These are phyloP conservation scores for Harpagoxenus sublaevis DNA, from an alignment of 2,888 invertebrate genomes.

Conservation along the genomic window DNA sequence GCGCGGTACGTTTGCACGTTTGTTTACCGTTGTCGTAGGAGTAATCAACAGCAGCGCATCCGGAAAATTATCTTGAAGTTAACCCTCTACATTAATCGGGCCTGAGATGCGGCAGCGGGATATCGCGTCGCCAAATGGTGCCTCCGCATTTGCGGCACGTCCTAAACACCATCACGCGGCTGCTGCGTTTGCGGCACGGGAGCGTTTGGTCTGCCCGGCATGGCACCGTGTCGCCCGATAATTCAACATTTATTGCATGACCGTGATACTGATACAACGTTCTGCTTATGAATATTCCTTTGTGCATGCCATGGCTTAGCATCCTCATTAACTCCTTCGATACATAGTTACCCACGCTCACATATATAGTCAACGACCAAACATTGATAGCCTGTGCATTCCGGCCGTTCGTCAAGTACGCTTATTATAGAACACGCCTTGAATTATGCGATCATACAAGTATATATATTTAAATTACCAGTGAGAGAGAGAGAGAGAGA, in stretches of 20 bases:
- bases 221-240: constrained; percentile 21
- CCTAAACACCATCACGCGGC: neutral
- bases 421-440: neutral
- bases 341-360: neutral
- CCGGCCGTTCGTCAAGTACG: neutral
- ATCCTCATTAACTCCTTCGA: constrained; percentile 34
- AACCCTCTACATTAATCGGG: constrained; percentile 21
- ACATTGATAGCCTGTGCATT: constrained; percentile 14
- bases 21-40: neutral
- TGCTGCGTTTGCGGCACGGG: constrained; percentile 14
- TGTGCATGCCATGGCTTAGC: constrained; percentile 7
- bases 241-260: constrained; percentile 48
- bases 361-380: neutral
- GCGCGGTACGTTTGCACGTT: neutral
- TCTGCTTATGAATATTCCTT: constrained; percentile 52
- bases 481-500: neutral
- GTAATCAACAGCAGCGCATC: neutral
- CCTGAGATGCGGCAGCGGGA: constrained; percentile 24
- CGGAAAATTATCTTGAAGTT: constrained; percentile 27
- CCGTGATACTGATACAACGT: constrained; percentile 42
- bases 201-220: neutral
- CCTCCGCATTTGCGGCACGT: constrained; percentile 37
- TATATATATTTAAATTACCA: neutral
- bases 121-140: constrained; percentile 4
- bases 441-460: neutral